Evolutionary conservation across 2,797 vertebrate species (phyloP).

Genomic region (Chiloscyllium punctatum): DNA sequence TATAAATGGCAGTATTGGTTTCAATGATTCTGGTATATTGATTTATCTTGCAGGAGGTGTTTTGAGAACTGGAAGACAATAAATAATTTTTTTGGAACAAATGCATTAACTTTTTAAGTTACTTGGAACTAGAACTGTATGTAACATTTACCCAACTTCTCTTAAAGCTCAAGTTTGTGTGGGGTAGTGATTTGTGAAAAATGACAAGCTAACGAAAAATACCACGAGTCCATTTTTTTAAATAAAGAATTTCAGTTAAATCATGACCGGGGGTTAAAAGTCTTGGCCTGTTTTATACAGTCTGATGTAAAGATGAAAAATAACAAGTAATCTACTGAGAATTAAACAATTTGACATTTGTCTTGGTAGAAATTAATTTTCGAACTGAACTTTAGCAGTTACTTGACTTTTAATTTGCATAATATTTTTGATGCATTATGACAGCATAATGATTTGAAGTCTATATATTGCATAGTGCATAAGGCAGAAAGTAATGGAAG

Average conservation of each 20-base stretch:
- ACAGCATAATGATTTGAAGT: background rate
- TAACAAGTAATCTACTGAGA: background rate
- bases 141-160: constrained; percentile 6
- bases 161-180: constrained; percentile 39
- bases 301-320: constrained; percentile 8
- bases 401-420: background rate
- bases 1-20: background rate
- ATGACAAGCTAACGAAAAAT: constrained; percentile 52
- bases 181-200: constrained; percentile 52
- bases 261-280: constrained; percentile 37
- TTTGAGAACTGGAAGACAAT: background rate
- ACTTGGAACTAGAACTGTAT: background rate
- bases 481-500: background rate
- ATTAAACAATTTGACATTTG: background rate
- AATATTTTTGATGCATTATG: background rate
- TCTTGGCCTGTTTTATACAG: constrained; percentile 14
- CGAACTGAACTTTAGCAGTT: background rate
- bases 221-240: constrained; percentile 50
- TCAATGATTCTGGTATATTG: background rate
- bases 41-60: background rate
- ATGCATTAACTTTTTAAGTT: background rate
- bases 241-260: constrained; percentile 45
- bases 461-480: background rate
- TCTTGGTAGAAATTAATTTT: background rate
- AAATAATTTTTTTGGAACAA: background rate